phyloP scores from a whole-genome alignment of 2,888 invertebrate species.

The Trachelus stipa region DNA sequence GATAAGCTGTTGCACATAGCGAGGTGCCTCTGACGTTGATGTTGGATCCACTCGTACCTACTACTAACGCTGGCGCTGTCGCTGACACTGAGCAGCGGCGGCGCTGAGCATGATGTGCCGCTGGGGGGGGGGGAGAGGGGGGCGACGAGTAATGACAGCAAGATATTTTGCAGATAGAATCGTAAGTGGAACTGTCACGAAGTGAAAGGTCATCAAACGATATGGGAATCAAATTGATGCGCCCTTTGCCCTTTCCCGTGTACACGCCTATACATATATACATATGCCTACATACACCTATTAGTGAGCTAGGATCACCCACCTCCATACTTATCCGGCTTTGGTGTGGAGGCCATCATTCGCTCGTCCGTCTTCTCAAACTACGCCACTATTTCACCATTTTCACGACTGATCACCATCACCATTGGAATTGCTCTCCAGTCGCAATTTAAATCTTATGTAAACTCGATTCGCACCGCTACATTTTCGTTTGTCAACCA shows the following conservation, averaged over 20 bases:
- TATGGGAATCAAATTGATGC: no score
- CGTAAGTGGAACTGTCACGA: no score
- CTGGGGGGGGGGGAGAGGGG: conserved; percentile 1
- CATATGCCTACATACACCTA: no score
- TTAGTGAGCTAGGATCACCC: conserved; percentile 32
- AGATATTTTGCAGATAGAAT: no score
- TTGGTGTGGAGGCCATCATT: conserved; percentile 62
- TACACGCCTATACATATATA: no score
- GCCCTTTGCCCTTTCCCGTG: no score
- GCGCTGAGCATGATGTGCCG: conserved; percentile 21
- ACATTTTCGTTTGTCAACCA: conserved; percentile 65
- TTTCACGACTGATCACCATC: conserved; percentile 51
- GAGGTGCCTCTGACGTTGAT: background rate
- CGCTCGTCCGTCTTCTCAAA: conserved; percentile 37
- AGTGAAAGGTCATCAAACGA: no score
- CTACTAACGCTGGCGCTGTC: conserved; percentile 27
- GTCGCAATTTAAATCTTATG: conserved; percentile 61
- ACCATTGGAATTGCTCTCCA: conserved; percentile 55
- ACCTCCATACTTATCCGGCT: conserved; percentile 64
- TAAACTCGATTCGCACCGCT: conserved; percentile 63
- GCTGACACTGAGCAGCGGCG: conserved; percentile 29
- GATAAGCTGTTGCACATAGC: no score
- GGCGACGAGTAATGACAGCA: conserved; percentile 2
- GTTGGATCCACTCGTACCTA: conserved; percentile 4
- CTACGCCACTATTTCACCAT: conserved; percentile 58